These are phyloP conservation scores for Nudaria mundana DNA, from an alignment of 2,888 invertebrate genomes.

Conservation along the genomic window DNA sequence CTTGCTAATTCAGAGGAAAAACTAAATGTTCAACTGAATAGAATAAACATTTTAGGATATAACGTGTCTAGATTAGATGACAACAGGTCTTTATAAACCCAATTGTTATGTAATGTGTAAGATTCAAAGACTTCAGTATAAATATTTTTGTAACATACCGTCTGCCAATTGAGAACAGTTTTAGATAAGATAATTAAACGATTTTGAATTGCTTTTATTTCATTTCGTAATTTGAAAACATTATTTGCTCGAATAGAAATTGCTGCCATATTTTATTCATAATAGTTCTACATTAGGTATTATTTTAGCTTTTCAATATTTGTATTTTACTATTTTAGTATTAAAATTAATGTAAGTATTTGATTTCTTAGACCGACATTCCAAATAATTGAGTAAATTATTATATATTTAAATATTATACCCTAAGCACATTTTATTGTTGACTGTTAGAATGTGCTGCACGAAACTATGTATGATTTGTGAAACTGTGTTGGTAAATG, in stretches of 20 bases:
- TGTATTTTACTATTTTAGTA: neutral
- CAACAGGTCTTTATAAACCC: slow-evolving; percentile 74
- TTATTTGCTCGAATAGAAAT: neutral
- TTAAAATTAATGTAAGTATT: neutral
- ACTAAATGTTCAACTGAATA: slow-evolving; percentile 48
- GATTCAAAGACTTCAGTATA: slow-evolving; percentile 70
- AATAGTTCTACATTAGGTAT: too few species aligned
- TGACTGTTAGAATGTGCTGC: slow-evolving; percentile 64
- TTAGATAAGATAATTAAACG: slow-evolving; percentile 16
- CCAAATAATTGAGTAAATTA: slow-evolving; percentile 11
- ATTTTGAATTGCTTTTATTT: neutral
- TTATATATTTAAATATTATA: slow-evolving; percentile 44
- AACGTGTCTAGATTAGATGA: slow-evolving; percentile 52
- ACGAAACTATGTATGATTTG: slow-evolving; percentile 56
- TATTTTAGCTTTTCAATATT: neutral
- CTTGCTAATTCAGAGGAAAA: slow-evolving; percentile 62
- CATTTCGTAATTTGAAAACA: neutral
- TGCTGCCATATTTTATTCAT: neutral
- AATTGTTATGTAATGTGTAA: slow-evolving; percentile 75
- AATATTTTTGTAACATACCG: slow-evolving; percentile 74
- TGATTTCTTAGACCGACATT: slow-evolving; percentile 5
- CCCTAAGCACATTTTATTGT: slow-evolving; percentile 64
- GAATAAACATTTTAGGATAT: slow-evolving; percentile 52
- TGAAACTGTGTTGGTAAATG: too few species aligned
- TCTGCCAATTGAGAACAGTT: slow-evolving; percentile 35